Percentiles rank a stretch among this genome's conserved stretches.
Conservation (phyloP, 2,888 invertebrate species). For the Caenorhabditis zanzibari region DNA sequence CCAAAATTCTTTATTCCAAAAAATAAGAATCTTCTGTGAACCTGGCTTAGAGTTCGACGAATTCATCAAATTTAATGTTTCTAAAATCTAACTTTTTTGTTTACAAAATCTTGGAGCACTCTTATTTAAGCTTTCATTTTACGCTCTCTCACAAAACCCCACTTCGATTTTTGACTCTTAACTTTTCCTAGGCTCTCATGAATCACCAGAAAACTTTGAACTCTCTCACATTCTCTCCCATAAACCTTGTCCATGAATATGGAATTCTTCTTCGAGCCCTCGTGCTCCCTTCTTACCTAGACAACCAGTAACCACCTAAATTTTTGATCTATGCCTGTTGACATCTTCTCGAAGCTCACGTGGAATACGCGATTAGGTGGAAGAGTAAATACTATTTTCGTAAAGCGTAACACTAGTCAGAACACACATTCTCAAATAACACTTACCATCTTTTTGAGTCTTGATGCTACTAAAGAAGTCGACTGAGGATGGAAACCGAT, state of each 20-base stretch:
- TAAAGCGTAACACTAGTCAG: background rate
- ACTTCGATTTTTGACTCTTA: too few species aligned
- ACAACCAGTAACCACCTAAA: conserved; percentile 7
- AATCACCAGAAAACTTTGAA: too few species aligned
- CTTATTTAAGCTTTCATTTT: too few species aligned
- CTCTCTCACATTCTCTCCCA: too few species aligned
- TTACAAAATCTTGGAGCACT: too few species aligned
- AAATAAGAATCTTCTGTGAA: too few species aligned
- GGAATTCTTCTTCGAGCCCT: background rate
- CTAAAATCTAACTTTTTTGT: too few species aligned
- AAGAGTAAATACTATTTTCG: background rate
- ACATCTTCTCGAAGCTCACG: conserved; percentile 25
- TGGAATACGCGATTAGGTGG: conserved; percentile 34
- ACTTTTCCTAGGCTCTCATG: too few species aligned
- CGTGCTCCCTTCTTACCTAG: background rate
- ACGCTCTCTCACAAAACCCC: too few species aligned
- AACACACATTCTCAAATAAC: background rate
- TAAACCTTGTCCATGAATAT: background rate
- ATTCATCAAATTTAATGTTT: too few species aligned
- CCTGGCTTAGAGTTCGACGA: too few species aligned
- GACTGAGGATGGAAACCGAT: conserved; percentile 23
- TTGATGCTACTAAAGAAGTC: conserved; percentile 13
- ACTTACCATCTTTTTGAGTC: conserved; percentile 46
- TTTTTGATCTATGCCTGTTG: conserved; percentile 47
- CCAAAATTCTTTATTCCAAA: too few species aligned